Base-by-base conservation (phyloP, 2,888 invertebrate genomes). In the Drosophila fungiperda region DNA sequence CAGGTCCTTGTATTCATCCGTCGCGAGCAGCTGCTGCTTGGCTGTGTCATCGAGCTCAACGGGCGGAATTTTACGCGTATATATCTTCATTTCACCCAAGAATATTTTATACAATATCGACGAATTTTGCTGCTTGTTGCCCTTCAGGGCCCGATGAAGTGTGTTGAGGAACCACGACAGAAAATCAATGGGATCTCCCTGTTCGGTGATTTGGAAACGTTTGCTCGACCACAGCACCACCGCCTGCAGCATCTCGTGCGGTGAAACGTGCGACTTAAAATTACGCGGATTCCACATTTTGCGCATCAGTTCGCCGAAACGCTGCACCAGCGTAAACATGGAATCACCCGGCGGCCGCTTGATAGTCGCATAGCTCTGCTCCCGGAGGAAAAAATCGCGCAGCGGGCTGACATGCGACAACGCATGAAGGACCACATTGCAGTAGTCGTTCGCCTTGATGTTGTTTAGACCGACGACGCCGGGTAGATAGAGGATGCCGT, bases 391-490 rank as follows among this genome's bases (percentile, higher is more conserved):
- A 92, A 98, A 99, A 93, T 99, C 97, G 49, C 99, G 95, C 23
- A 99, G 94, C 0, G 99, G 99, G 1, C 97, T 95, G 5, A 99
- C 99, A 94, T 99, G 99, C 0, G 98, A 97, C 36, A 99, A 93
- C 26, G 99, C 98, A 97, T 99, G 93, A 64, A 99, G 94, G 65
- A 99, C 97, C 55, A 99, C 99, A 94, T 99, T 99, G 92, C 99
- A 99, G 92, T 99, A 99, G 93, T 99, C 99, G 94, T 99, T 99
- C 5, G 99, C 99, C 94, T 99, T 99, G 84, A 99, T 99, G 93
- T 99, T 99, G 92, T 99, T 99, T 57, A 99, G 94, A 0, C 97
- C 97, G 26, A 99, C 99, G 90, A 99, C 98, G 67, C 99, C 99
- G 4, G 99, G 99, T 91, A 98, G 95, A 93, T 99, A 99, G 92